Conservation (phyloP, 2,888 invertebrate genomes). For the Unio delphinus region DNA sequence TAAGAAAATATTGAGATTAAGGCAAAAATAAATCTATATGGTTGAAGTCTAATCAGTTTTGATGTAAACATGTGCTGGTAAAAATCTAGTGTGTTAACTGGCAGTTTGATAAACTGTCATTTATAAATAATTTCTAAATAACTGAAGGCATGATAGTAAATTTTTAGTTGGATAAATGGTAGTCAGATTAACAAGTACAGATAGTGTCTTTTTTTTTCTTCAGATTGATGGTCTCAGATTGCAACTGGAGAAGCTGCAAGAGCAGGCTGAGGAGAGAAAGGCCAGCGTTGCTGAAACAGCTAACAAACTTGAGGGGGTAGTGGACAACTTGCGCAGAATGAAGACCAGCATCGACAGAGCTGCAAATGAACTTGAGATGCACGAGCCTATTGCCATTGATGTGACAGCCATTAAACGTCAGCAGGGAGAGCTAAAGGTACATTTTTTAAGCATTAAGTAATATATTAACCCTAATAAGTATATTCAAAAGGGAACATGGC, state of each 20-base stretch:
- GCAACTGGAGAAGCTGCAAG: slow-evolving; percentile 85
- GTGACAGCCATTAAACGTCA: slow-evolving; percentile 91
- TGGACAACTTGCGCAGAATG: slow-evolving; percentile 46
- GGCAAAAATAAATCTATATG: too few species aligned
- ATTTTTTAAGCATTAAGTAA: too few species aligned
- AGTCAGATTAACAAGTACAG: neutral
- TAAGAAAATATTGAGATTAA: too few species aligned
- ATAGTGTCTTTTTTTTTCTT: slow-evolving; percentile 6
- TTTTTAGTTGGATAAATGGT: too few species aligned
- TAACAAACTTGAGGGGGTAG: slow-evolving; percentile 50
- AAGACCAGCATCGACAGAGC: slow-evolving; percentile 55
- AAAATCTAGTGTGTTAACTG: too few species aligned
- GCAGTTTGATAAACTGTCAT: too few species aligned
- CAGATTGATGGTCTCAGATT: slow-evolving; percentile 84
- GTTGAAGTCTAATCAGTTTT: too few species aligned
- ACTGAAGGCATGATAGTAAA: too few species aligned
- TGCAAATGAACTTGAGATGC: slow-evolving; percentile 54
- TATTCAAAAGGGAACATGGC: too few species aligned
- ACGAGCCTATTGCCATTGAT: slow-evolving; percentile 88
- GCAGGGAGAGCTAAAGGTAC: slow-evolving; percentile 87
- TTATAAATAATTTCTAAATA: too few species aligned
- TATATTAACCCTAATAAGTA: too few species aligned
- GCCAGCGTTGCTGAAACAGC: slow-evolving; percentile 56
- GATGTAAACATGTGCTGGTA: too few species aligned
- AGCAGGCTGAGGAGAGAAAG: slow-evolving; percentile 77